Evolutionary conservation across 2,888 invertebrate species (phyloP), one percentile per base, ranked within the genome.

Genomic region (Pristionchus japonicus): DNA sequence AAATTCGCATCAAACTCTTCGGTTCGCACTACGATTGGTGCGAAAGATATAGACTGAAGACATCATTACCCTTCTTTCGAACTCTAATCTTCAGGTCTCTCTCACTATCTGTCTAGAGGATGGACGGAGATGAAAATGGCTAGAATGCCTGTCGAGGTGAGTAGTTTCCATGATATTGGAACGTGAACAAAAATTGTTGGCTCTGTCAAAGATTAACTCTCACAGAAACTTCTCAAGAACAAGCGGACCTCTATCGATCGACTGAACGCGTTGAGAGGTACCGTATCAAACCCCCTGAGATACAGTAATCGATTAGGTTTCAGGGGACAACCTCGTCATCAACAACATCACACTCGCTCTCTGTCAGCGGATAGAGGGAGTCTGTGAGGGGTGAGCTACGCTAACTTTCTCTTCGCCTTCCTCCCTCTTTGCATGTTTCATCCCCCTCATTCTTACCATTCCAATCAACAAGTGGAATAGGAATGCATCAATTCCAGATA

Each of bases 271-370:
- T 37, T 70, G 37, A 13, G 37, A 40, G 70, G 70, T 70, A 37
- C n/a, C n/a, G n/a, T n/a, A n/a, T n/a, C n/a, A n/a, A n/a, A n/a
- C n/a, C n/a, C n/a, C n/a, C n/a, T 17, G 6, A 23, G n/a, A 3
- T 34, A 70, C 20, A 23, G 4, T 17, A 37, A 15, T 3, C 15
- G 31, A 31, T 11, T 31, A 6, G 1, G 37, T 37, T 70, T 70
- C 34, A 70, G 70, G 70, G 23, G 31, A 70, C 20, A 70, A 70
- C 9, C 70, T 70, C 1, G 70, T 70, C 15, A 20, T 70, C 6
- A 70, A 70, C 70, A 70, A 70, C 70, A 70, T 70, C 31, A 70
- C 70, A 20, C 37, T 70, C 70, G 70, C 37, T 3, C 37, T 70
- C 23, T 70, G 70, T 37, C 37, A 70, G 37, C 1, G 70, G 31